These are phyloP conservation scores for Sarcophaga variegata DNA, from an alignment of 2,888 invertebrate genomes.

Conservation along the genomic window DNA sequence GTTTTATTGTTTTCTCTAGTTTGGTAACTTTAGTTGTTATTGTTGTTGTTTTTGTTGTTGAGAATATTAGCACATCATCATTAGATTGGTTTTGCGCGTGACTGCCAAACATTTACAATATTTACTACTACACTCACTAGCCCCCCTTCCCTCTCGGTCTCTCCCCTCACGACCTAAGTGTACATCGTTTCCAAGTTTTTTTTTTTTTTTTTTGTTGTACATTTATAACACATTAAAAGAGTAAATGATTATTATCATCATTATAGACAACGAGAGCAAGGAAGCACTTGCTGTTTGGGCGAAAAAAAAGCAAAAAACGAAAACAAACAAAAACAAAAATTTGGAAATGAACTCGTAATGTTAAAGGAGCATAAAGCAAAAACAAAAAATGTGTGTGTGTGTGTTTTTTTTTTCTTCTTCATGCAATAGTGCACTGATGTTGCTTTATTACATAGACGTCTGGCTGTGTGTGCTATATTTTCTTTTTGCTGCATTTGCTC, in stretches of 20 bases:
- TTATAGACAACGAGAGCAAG: background rate
- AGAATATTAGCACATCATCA: slow-evolving; percentile 60
- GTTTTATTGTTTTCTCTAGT: background rate
- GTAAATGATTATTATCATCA: slow-evolving; percentile 1
- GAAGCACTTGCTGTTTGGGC: background rate
- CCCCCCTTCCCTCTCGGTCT: background rate
- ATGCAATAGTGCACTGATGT: background rate
- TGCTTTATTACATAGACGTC: background rate
- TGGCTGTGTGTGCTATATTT: too few relatives aligned
- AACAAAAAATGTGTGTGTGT: too few relatives aligned
- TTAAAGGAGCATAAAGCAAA: too few relatives aligned
- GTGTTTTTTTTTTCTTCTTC: too few relatives aligned
- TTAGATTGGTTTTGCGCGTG: slow-evolving; percentile 66
- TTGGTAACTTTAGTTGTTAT: background rate
- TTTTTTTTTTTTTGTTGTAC: background rate
- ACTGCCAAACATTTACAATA: slow-evolving; percentile 46
- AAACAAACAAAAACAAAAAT: too few relatives aligned
- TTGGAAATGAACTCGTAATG: too few relatives aligned
- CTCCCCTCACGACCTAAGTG: background rate
- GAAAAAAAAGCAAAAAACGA: background rate
- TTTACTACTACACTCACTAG: too few relatives aligned
- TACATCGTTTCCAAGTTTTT: background rate
- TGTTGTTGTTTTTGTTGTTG: background rate
- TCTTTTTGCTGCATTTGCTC: background rate
- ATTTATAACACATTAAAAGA: background rate